Conservation (phyloP, 2,888 invertebrate species). For the Drosophila mimica region DNA sequence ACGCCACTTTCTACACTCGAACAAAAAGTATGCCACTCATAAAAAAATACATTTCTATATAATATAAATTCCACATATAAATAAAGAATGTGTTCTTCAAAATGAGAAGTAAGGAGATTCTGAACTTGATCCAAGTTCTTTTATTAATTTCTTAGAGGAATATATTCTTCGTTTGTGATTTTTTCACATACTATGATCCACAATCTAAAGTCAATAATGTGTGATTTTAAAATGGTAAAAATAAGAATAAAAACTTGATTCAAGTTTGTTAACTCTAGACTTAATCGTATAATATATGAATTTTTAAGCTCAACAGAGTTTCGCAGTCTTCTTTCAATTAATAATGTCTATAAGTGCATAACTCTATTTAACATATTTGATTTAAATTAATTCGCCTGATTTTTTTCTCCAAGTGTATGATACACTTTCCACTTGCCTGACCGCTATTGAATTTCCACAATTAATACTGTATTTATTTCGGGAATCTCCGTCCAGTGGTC, state of each 20-base stretch:
- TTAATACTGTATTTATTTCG: neutral
- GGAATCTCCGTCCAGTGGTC: neutral
- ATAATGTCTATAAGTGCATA: neutral
- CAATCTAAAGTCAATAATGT: neutral
- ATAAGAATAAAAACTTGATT: neutral
- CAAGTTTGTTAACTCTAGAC: neutral
- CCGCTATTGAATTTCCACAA: slow-evolving; percentile 34
- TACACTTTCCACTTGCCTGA: slow-evolving; percentile 13
- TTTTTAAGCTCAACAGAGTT: neutral
- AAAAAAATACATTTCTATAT: neutral
- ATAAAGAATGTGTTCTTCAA: neutral
- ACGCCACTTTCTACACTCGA: slow-evolving; percentile 11
- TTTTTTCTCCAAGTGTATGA: slow-evolving; percentile 13
- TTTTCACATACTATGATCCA: neutral
- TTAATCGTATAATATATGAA: neutral
- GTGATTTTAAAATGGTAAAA: neutral
- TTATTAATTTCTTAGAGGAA: neutral
- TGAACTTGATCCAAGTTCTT: neutral
- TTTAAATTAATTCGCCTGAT: neutral
- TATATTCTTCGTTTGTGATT: neutral
- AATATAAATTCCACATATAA: neutral
- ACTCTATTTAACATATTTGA: neutral
- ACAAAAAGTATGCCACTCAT: neutral
- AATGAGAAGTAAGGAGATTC: neutral
- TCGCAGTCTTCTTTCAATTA: neutral